Percentiles rank a stretch among this genome's conserved stretches.
These are phyloP conservation scores for Colletes collaris DNA, from an alignment of 2,888 invertebrate species.

Conservation along the genomic window DNA sequence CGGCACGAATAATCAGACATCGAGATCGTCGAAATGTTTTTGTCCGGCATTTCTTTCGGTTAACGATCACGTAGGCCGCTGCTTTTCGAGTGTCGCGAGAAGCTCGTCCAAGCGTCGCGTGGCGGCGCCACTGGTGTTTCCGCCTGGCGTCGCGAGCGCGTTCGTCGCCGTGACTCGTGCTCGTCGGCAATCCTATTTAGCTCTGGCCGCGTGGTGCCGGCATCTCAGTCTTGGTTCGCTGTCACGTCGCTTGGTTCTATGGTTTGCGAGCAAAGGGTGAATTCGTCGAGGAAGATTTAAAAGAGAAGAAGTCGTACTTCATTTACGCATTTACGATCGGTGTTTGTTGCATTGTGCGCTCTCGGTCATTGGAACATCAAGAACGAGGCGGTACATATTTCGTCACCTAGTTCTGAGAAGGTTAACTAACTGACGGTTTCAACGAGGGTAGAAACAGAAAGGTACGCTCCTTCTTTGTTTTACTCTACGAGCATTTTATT, in stretches of 20 bases:
- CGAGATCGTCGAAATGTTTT: not conserved
- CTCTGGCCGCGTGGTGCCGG: conserved; percentile 63
- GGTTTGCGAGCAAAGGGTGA: not conserved
- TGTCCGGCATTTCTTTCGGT: not conserved
- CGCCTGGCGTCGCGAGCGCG: conserved; percentile 3
- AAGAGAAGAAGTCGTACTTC: too few relatives aligned
- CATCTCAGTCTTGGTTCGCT: conserved; percentile 56
- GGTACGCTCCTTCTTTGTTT: conserved; percentile 8
- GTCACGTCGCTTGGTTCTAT: conserved; percentile 33
- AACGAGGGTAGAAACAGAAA: conserved; percentile 2
- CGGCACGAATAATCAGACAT: too few relatives aligned
- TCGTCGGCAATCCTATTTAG: conserved; percentile 66
- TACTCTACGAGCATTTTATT: not conserved
- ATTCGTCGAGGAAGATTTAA: too few relatives aligned
- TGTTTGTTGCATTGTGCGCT: conserved; percentile 13
- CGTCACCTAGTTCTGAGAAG: not conserved
- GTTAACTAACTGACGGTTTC: conserved; percentile 4
- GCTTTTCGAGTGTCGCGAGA: not conserved
- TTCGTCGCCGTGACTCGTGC: conserved; percentile 20
- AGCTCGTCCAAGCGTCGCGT: not conserved
- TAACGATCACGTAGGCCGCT: conserved; percentile 14
- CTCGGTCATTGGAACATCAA: not conserved
- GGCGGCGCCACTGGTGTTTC: conserved; percentile 39
- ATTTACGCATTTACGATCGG: conserved; percentile 7
- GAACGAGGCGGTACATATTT: not conserved